Conservation (phyloP, 37 sponge, comb jelly and placozoan genomes). For the Aplysina aerophoba region DNA sequence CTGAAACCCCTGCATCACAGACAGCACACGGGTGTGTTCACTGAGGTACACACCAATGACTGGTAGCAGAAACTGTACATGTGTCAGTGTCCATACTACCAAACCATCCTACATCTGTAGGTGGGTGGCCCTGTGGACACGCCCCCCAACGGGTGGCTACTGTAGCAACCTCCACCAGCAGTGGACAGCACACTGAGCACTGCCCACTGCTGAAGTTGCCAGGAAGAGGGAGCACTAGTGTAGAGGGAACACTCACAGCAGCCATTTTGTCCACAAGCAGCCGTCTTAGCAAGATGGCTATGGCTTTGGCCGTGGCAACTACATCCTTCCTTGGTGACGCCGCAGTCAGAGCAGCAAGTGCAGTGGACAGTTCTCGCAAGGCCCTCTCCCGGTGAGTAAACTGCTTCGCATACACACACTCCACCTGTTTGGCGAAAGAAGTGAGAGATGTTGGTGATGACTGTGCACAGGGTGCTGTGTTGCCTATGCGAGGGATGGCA, state of each 20-base stretch:
- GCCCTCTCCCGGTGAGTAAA: conserved; percentile 57
- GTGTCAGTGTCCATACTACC: neutral
- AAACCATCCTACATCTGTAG: neutral
- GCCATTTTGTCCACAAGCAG: conserved; percentile 55
- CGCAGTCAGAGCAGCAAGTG: conserved; percentile 9
- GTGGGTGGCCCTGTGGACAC: neutral
- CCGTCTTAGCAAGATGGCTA: conserved; percentile 47
- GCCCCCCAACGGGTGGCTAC: neutral
- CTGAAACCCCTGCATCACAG: no score
- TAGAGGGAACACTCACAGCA: conserved; percentile 24
- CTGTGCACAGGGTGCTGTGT: no score
- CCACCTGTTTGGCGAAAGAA: conserved; percentile 8
- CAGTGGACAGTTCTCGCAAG: neutral
- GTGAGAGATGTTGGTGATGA: no score
- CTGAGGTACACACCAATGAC: no score
- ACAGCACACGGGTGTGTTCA: no score
- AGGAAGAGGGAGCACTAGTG: no score
- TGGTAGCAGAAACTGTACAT: no score
- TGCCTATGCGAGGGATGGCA: no score
- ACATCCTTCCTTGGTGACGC: conserved; percentile 30
- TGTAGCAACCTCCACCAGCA: neutral
- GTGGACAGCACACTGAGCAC: no score
- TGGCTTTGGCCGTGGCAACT: conserved; percentile 21
- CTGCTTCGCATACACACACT: conserved; percentile 54
- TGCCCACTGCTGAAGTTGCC: no score